Evolutionary conservation across 2,888 invertebrate species (phyloP).

Genomic region (Ametastegia equiseti): DNA sequence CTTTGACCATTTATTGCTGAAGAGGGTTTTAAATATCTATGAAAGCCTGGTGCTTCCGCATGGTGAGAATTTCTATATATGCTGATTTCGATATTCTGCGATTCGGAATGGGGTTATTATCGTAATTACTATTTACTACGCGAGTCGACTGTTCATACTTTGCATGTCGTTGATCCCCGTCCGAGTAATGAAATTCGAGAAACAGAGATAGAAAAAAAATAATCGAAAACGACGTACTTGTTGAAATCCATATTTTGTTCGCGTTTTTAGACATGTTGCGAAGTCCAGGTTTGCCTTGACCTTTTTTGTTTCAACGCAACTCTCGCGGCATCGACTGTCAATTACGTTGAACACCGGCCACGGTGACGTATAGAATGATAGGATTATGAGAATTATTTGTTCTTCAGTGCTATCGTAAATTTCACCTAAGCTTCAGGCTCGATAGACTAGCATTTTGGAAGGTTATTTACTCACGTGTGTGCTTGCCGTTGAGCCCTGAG

Average conservation of each 20-base stretch:
- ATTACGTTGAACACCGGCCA: slow-evolving; percentile 6
- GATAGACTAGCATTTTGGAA: neutral
- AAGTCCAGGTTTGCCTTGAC: slow-evolving; percentile 34
- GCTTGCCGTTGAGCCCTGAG: slow-evolving; percentile 85
- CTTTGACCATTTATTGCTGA: neutral
- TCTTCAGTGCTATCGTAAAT: neutral
- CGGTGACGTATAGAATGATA: neutral
- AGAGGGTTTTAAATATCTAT: neutral
- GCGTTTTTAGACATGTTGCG: neutral
- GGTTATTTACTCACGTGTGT: slow-evolving; percentile 82
- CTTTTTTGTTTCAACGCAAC: slow-evolving; percentile 35
- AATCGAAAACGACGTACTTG: neutral
- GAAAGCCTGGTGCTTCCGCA: neutral
- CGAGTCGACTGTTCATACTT: neutral
- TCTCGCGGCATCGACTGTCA: slow-evolving; percentile 38
- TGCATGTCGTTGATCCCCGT: neutral
- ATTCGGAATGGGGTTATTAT: neutral
- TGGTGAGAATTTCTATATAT: too few relatives aligned
- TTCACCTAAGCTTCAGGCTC: neutral
- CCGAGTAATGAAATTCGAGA: neutral
- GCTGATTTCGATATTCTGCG: neutral
- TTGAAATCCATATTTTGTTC: neutral
- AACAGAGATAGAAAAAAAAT: neutral
- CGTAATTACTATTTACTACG: neutral
- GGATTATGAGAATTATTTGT: slow-evolving; percentile 6